phyloP scores from a whole-genome alignment of 2,797 vertebrate species.

The Enteromius mattozi region DNA sequence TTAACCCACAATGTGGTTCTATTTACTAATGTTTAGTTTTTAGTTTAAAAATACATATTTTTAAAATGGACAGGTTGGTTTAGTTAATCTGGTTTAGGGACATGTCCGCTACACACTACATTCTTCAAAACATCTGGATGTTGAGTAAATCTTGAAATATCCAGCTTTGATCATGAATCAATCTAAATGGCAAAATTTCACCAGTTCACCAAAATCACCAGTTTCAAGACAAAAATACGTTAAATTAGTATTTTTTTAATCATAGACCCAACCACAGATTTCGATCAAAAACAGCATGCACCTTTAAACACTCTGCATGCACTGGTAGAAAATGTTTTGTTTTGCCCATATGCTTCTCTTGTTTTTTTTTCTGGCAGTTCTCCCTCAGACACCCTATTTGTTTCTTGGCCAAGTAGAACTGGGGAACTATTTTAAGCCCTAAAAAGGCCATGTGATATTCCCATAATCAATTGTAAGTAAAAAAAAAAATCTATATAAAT shows the following conservation, averaged over 20 bases:
- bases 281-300: neutral
- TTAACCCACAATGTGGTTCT: neutral
- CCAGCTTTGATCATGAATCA: neutral
- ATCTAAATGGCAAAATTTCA: neutral
- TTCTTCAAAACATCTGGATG: neutral
- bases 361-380: constrained; percentile 50
- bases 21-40: neutral
- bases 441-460: constrained; percentile 75
- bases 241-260: neutral
- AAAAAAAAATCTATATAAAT: constrained; percentile 73
- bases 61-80: neutral
- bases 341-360: constrained; percentile 29
- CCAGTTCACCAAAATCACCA: neutral
- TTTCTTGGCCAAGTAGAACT: constrained; percentile 66
- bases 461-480: constrained; percentile 68
- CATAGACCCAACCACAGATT: neutral
- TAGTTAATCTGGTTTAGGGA: neutral
- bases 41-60: neutral
- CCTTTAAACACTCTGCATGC: neutral
- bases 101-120: neutral
- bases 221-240: neutral
- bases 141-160: neutral
- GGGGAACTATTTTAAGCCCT: constrained; percentile 72
- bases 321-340: neutral
- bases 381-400: constrained; percentile 62